Conservation (phyloP, 2,888 invertebrate species). For the Antitype chi region DNA sequence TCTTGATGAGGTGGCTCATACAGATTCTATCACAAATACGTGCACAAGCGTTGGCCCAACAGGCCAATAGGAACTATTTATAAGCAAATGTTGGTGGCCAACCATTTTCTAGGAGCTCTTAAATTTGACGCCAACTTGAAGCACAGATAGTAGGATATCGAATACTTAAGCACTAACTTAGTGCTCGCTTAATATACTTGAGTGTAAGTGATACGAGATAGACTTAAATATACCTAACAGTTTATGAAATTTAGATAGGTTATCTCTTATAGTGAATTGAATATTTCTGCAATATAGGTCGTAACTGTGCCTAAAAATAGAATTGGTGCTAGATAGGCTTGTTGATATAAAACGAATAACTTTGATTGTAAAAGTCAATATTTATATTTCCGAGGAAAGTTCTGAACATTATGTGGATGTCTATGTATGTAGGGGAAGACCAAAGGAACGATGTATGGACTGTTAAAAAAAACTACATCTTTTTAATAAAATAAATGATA, state of each 20-base stretch:
- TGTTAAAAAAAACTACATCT: neutral
- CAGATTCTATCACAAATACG: conserved; percentile 4
- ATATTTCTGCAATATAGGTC: conserved; percentile 29
- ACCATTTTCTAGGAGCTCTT: neutral
- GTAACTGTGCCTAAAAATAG: conserved; percentile 12
- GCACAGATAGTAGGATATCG: conserved; percentile 33
- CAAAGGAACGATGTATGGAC: neutral
- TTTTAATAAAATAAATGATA: too few species aligned
- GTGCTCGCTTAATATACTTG: conserved; percentile 22
- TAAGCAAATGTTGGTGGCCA: neutral
- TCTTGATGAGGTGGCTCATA: conserved; percentile 2
- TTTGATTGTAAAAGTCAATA: conserved; percentile 8
- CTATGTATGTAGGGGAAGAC: neutral
- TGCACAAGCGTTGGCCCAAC: conserved; percentile 4
- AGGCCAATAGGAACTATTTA: neutral
- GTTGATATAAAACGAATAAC: conserved; percentile 22
- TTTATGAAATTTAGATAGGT: conserved; percentile 18
- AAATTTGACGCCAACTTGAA: conserved; percentile 34
- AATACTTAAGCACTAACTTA: conserved; percentile 42
- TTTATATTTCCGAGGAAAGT: neutral
- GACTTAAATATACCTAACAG: neutral
- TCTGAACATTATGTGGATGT: neutral
- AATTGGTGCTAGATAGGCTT: conserved; percentile 17
- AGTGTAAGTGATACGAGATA: conserved; percentile 31
- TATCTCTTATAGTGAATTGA: conserved; percentile 27